Evolutionary conservation across 2,888 invertebrate genomes (phyloP), one percentile per base, ranked within the genome.

Genomic region (Nemapogon koenigi): DNA sequence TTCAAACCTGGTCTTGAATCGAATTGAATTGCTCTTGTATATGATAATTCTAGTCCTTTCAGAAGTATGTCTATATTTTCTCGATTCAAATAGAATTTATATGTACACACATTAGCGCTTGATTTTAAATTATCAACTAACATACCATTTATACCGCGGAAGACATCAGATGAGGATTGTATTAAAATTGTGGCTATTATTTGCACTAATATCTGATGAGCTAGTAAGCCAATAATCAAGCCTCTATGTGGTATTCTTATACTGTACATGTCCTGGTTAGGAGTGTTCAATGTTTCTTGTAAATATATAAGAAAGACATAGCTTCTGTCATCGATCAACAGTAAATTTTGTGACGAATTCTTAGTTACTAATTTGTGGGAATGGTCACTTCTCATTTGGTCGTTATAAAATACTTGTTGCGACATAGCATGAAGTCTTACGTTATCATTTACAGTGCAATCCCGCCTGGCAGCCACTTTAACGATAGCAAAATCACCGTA

Each of bases 401-500:
- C 85, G 11, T 86, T 84, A n/a, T 87, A 62, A 51, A 86, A 85
- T 32, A 93, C 93, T 85, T 96, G 96, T 52, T 94, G 91, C 1
- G 94, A 92, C 53, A 97, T 83, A 19, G 94, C 91, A 52, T 91
- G 88, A 28, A 96, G 81, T 47, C 95, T 81, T 25, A 91, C 88
- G 53, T 91, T 88, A 57, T 95, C 94, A 45, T 89, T 87, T 8
- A 89, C 81, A 1, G 91, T 89, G 54, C 91, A 91, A 60, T 96
- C 95, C 41, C 90, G 85, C 32, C 95, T 81, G 0, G 95, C 94
- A 1, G 96, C 96, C 4, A 96, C 95, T 81, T 95, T 95, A 0
- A 96, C 94, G 41, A 93, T 93, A 7, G 91, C 91, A 47, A 89
- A 76, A 63, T 96, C 96, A 0, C 96, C 96, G 61, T 95, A 95